These are phyloP conservation scores for Thinocorus orbignyianus DNA, from an alignment of 2,113 vertebrate species.

Conservation along the genomic window DNA sequence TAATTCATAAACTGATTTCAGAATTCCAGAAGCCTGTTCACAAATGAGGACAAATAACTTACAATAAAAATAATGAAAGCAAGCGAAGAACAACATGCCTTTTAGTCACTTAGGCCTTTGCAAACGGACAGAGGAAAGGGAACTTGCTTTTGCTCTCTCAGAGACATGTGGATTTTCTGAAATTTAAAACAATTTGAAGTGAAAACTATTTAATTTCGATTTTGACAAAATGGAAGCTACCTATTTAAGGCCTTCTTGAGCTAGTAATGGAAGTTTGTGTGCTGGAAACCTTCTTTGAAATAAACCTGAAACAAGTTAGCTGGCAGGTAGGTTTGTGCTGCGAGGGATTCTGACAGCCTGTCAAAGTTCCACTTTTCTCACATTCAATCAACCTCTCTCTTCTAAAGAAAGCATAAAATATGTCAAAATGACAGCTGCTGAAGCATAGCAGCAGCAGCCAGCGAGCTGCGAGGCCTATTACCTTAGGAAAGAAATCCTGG, in stretches of 20 bases:
- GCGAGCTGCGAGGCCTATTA: constrained; percentile 75
- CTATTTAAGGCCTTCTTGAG: constrained; percentile 56
- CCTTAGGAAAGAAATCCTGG: constrained; percentile 66
- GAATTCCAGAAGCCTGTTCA: neutral
- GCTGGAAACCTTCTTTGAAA: constrained; percentile 77
- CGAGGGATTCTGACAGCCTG: constrained; percentile 81
- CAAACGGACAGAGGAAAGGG: neutral
- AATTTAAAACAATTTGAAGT: constrained; percentile 44
- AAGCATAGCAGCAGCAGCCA: constrained; percentile 67
- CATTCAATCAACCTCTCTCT: constrained; percentile 81
- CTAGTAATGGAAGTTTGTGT: constrained; percentile 64
- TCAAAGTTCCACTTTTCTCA: constrained; percentile 83
- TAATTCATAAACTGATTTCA: neutral
- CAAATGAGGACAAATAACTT: neutral
- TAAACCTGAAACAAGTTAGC: constrained; percentile 79
- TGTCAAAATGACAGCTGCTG: constrained; percentile 82
- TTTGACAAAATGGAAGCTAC: constrained; percentile 56
- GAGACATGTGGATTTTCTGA: neutral
- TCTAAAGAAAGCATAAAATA: constrained; percentile 81
- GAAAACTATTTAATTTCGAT: constrained; percentile 63
- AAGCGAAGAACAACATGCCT: neutral
- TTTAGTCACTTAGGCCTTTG: neutral
- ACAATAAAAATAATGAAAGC: neutral
- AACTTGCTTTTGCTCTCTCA: neutral
- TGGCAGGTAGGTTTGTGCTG: constrained; percentile 81